phyloP scores from a whole-genome alignment of 1,140 invertebrate species.

The Drosophila miranda region DNA sequence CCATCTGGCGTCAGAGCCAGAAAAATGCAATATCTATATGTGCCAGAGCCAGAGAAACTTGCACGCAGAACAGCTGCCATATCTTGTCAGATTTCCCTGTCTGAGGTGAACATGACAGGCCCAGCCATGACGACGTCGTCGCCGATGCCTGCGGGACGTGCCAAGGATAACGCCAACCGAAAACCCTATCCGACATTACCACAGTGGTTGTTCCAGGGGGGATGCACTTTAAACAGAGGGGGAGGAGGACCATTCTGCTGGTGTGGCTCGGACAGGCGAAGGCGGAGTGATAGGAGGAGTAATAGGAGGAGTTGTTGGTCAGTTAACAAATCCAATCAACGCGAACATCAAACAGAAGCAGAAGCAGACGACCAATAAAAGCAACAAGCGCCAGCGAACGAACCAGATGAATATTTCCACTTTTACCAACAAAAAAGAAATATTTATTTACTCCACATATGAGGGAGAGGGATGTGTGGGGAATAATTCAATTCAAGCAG shows the following conservation, averaged over 20 bases:
- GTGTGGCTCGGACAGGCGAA: slow-evolving; percentile 11
- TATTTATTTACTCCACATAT: slow-evolving; percentile 22
- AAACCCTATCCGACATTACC: neutral
- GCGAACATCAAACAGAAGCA: slow-evolving; percentile 61
- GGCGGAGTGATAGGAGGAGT: neutral
- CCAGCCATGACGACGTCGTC: neutral
- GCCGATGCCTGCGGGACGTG: slow-evolving; percentile 62
- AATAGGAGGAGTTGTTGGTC: slow-evolving; percentile 29
- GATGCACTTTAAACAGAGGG: slow-evolving; percentile 17
- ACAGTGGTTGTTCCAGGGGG: neutral
- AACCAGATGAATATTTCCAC: too few species aligned
- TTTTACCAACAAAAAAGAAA: slow-evolving; percentile 28
- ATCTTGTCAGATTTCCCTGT: slow-evolving; percentile 69
- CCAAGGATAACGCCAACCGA: slow-evolving; percentile 69
- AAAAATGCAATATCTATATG: slow-evolving; percentile 55
- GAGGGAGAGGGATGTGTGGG: slow-evolving; percentile 15
- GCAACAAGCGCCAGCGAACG: slow-evolving; percentile 16
- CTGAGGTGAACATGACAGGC: slow-evolving; percentile 58
- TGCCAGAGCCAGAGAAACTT: slow-evolving; percentile 1
- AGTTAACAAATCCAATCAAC: slow-evolving; percentile 74
- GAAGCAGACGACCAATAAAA: slow-evolving; percentile 41
- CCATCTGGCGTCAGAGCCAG: too few species aligned
- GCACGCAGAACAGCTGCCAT: slow-evolving; percentile 59
- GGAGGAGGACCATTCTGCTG: slow-evolving; percentile 42
- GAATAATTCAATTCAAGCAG: slow-evolving; percentile 65